Evolutionary conservation across 1,140 invertebrate genomes (phyloP).

Genomic region (fruit fly (Drosophila melanogaster)): DNA sequence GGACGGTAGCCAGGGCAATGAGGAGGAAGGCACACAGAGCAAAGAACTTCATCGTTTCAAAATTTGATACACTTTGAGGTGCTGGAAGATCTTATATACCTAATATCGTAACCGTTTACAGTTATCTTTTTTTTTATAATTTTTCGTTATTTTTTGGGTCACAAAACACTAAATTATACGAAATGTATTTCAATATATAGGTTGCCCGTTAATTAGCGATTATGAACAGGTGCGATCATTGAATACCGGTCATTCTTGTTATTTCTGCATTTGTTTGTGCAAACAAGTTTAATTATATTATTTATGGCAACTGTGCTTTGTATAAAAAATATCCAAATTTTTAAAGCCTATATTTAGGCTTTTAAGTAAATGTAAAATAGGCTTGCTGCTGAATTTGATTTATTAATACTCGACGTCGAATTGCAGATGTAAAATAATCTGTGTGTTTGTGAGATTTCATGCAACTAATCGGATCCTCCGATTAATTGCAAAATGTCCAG

Average conservation of each 20-base stretch:
- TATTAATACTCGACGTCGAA: no score
- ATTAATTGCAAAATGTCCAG: constrained; percentile 90
- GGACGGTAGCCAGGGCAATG: constrained; percentile 21
- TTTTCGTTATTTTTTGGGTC: not conserved
- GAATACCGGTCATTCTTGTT: constrained; percentile 3
- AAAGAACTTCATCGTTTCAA: constrained; percentile 31
- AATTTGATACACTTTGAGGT: constrained; percentile 17
- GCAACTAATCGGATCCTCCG: no score
- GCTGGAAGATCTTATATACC: constrained; percentile 21
- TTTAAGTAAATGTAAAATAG: no score
- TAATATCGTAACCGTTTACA: not conserved
- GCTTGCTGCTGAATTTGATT: no score
- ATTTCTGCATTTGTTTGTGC: constrained; percentile 10
- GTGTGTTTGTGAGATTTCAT: no score
- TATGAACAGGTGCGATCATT: not conserved
- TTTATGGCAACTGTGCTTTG: no score
- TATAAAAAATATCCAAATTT: no score
- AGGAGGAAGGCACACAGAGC: constrained; percentile 20
- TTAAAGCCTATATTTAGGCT: not conserved
- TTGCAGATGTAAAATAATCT: no score
- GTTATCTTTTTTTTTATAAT: constrained; percentile 5
- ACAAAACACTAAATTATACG: constrained; percentile 11
- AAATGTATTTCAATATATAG: not conserved
- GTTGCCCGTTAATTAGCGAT: not conserved
- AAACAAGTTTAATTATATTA: not conserved